phyloP scores from a whole-genome alignment of 2,797 vertebrate genomes.

The Lepilemur septentrionalis region DNA sequence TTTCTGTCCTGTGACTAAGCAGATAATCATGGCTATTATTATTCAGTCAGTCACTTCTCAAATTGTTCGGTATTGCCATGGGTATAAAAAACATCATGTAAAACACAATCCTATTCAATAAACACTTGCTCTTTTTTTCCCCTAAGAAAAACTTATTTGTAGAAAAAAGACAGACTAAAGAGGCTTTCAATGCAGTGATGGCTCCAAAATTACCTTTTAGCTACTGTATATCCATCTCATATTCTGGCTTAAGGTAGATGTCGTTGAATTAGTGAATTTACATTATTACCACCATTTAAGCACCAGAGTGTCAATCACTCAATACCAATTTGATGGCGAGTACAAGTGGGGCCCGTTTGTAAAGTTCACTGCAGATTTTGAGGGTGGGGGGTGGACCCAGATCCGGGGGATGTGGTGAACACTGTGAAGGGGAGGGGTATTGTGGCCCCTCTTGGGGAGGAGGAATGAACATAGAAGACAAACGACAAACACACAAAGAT shows the following conservation, averaged over 20 bases:
- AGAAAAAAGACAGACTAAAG: neutral
- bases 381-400: no score
- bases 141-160: constrained; percentile 40
- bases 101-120: constrained; percentile 71
- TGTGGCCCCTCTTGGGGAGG: no score
- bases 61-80: constrained; percentile 71
- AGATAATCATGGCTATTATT: constrained; percentile 72
- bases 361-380: no score
- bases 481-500: no score
- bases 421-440: no score
- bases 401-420: no score
- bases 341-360: no score
- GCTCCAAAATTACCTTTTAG: neutral
- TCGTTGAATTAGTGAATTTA: neutral
- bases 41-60: constrained; percentile 76
- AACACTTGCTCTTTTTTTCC: constrained; percentile 47
- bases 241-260: neutral
- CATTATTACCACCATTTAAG: no score
- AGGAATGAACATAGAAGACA: no score
- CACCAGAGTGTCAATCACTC: no score
- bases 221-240: neutral
- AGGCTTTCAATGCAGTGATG: neutral
- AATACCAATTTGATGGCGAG: no score
- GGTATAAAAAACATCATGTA: constrained; percentile 68
- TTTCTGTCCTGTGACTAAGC: constrained; percentile 74